These are phyloP conservation scores for Megalurothrips usitatus DNA, from an alignment of 2,888 invertebrate species.

Conservation along the genomic window DNA sequence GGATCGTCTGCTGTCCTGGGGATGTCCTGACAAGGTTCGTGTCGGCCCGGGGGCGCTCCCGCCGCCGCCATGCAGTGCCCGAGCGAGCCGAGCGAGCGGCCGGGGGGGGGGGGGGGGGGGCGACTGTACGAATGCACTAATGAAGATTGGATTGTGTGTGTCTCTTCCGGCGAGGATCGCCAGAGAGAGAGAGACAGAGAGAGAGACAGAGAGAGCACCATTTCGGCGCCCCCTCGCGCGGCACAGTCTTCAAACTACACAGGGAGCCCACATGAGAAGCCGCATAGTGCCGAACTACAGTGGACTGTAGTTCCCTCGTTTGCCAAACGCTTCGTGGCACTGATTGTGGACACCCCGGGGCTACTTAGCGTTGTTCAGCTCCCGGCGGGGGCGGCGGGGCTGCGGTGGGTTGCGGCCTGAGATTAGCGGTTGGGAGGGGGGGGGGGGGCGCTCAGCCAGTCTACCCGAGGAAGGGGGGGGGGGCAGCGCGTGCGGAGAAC, in stretches of 20 bases:
- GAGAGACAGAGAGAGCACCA: too few species aligned
- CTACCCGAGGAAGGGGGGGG: not conserved
- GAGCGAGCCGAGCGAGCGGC: not conserved
- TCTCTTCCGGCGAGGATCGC: not conserved
- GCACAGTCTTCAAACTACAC: too few species aligned
- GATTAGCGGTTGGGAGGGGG: not conserved
- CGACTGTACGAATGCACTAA: not conserved
- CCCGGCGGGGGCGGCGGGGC: not conserved
- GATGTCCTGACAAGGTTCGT: not conserved
- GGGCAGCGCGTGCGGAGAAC: not conserved
- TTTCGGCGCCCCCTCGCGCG: too few species aligned
- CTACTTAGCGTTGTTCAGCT: constrained; percentile 15
- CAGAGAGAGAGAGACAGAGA: too few species aligned
- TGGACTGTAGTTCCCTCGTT: too few species aligned
- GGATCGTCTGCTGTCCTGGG: not conserved
- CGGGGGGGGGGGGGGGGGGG: not conserved
- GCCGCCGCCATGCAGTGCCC: not conserved
- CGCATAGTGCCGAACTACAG: too few species aligned
- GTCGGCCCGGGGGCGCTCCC: too few species aligned
- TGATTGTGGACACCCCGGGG: not conserved
- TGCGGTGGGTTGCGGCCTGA: not conserved
- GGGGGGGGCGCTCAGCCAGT: not conserved
- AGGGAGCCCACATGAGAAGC: too few species aligned
- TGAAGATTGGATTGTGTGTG: constrained; percentile 6
- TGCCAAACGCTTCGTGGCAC: not conserved